Conservation (phyloP, 2,113 vertebrate species). For the Sakesphorus luctuosus region DNA sequence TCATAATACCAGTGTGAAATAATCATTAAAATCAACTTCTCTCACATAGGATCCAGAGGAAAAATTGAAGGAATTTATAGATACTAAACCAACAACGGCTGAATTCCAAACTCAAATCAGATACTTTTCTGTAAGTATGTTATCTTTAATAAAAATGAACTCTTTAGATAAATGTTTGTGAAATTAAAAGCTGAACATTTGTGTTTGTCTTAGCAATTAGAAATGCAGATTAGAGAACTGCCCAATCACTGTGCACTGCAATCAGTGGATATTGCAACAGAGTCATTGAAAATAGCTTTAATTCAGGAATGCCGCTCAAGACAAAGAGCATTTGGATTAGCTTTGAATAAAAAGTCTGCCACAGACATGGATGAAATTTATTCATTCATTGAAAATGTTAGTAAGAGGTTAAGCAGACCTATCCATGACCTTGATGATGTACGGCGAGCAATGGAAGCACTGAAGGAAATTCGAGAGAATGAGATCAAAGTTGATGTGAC, state of each 20-base stretch:
- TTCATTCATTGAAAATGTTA: slow-evolving; percentile 77
- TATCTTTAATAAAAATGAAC: neutral
- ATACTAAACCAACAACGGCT: slow-evolving; percentile 73
- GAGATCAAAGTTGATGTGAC: slow-evolving; percentile 78
- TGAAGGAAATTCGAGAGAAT: slow-evolving; percentile 79
- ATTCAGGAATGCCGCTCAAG: slow-evolving; percentile 79
- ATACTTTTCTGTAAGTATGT: slow-evolving; percentile 81
- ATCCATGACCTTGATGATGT: slow-evolving; percentile 82
- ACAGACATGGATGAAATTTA: slow-evolving; percentile 74
- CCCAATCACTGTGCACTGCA: slow-evolving; percentile 65
- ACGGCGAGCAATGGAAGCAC: slow-evolving; percentile 75
- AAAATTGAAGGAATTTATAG: slow-evolving; percentile 78
- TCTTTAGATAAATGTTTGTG: neutral
- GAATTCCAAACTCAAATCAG: slow-evolving; percentile 82
- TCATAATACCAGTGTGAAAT: neutral
- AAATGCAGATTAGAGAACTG: slow-evolving; percentile 79
- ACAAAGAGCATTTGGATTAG: slow-evolving; percentile 79
- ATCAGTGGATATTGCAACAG: slow-evolving; percentile 74
- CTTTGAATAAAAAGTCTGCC: slow-evolving; percentile 76
- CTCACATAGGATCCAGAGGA: slow-evolving; percentile 80
- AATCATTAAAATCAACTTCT: neutral
- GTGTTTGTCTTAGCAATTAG: slow-evolving; percentile 73
- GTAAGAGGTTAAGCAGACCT: slow-evolving; percentile 78
- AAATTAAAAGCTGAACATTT: neutral
- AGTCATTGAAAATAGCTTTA: slow-evolving; percentile 78